Conservation (phyloP, 2,888 invertebrate species). For the Andrena fulva region DNA sequence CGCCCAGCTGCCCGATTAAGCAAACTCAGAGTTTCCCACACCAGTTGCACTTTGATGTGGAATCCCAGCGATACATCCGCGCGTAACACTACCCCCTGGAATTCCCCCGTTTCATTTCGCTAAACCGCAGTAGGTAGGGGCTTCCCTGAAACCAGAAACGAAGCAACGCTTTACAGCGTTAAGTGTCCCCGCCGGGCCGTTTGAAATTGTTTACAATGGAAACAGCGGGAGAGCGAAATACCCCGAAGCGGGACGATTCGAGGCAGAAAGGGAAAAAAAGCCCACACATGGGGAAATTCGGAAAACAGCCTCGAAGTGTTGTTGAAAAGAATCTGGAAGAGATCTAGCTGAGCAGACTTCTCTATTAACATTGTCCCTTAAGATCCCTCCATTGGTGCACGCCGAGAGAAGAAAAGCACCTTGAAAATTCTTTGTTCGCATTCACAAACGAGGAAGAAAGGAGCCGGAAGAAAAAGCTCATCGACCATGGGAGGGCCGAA, state of each 20-base stretch:
- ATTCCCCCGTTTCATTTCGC: conserved; percentile 14
- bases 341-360: too few species aligned
- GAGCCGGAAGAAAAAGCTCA: neutral
- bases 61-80: neutral
- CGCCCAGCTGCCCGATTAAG: neutral
- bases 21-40: neutral
- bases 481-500: neutral
- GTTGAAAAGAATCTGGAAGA: too few species aligned
- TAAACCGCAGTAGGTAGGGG: conserved; percentile 24
- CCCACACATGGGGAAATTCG: too few species aligned
- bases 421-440: neutral
- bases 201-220: neutral
- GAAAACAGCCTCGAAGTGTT: too few species aligned
- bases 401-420: neutral
- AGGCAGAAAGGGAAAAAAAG: neutral
- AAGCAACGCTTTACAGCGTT: neutral
- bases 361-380: too few species aligned
- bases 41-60: conserved; percentile 6
- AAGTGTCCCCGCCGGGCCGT: neutral
- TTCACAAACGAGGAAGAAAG: neutral
- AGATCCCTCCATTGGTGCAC: too few species aligned
- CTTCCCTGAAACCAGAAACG: conserved; percentile 16
- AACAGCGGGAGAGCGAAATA: neutral
- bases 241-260: neutral
- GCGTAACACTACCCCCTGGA: conserved; percentile 11